Evolutionary conservation across 2,888 invertebrate genomes (phyloP).

Genomic region (Trichopoda pennipes): DNA sequence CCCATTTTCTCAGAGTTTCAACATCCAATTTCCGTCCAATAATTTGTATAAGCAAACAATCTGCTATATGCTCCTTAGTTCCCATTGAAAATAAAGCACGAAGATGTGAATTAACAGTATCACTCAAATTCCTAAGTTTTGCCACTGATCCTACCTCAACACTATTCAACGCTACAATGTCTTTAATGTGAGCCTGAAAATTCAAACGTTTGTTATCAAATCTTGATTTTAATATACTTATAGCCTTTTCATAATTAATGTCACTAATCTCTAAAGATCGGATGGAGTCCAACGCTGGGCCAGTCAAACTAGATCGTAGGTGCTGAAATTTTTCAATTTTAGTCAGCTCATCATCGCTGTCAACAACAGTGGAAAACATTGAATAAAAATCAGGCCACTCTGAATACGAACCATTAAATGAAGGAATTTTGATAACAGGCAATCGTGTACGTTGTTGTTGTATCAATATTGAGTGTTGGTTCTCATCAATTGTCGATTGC

Average conservation of each 20-base stretch:
- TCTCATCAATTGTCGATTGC: conserved; percentile 30
- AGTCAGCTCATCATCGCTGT: conserved; percentile 30
- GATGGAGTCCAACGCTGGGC: conserved; percentile 49
- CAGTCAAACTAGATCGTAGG: conserved; percentile 32
- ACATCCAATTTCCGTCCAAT: conserved; percentile 45
- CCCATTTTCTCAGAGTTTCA: conserved; percentile 45
- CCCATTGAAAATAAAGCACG: conserved; percentile 57
- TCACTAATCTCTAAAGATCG: conserved; percentile 57
- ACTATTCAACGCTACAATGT: conserved; percentile 47
- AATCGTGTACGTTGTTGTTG: conserved; percentile 30
- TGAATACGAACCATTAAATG: conserved; percentile 49
- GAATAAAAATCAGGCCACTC: conserved; percentile 59
- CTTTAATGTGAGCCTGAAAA: conserved; percentile 24
- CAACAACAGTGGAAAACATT: conserved; percentile 61
- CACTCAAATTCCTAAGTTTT: conserved; percentile 46
- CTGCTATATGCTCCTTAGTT: conserved; percentile 50
- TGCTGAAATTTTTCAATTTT: conserved; percentile 64
- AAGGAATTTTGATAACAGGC: conserved; percentile 45
- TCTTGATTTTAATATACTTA: conserved; percentile 48
- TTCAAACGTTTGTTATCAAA: conserved; percentile 49
- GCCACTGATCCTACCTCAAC: conserved; percentile 49
- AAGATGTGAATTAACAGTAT: conserved; percentile 47
- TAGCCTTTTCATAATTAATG: conserved; percentile 60
- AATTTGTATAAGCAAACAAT: conserved; percentile 51
- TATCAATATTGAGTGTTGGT: conserved; percentile 15